Evolutionary conservation across 1,140 invertebrate genomes (phyloP).

Genomic region (Drosophila murphyi): DNA sequence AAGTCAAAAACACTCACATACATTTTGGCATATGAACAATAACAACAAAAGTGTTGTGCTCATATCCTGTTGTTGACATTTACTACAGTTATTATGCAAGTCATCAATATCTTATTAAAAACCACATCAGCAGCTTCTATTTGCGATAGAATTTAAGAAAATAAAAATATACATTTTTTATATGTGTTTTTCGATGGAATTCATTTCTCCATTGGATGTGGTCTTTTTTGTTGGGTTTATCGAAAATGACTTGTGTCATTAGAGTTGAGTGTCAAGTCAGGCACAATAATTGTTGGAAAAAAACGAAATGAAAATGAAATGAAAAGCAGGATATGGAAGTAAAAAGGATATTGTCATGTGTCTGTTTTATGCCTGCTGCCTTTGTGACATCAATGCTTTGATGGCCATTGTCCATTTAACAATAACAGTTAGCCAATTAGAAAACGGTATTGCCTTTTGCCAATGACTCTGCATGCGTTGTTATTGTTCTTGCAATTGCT

Average conservation of each 20-base stretch:
- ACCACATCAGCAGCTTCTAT: conserved; percentile 1
- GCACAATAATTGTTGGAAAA: conserved; percentile 31
- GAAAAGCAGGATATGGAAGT: background rate
- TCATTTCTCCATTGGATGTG: conserved; percentile 3
- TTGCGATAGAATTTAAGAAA: conserved; percentile 9
- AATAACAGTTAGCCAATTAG: conserved; percentile 79
- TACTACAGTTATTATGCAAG: conserved; percentile 9
- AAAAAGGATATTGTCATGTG: conserved; percentile 34
- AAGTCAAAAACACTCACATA: conserved; percentile 24
- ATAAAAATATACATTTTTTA: background rate
- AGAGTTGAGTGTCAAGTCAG: conserved; percentile 28
- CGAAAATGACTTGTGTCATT: conserved; percentile 43
- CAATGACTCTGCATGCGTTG: conserved; percentile 19
- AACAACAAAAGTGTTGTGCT: background rate
- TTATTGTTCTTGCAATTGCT: conserved; percentile 6
- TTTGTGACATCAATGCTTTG: conserved; percentile 26
- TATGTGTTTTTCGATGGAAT: background rate
- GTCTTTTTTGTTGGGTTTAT: conserved; percentile 7
- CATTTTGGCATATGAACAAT: conserved; percentile 1
- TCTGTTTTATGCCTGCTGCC: conserved; percentile 38
- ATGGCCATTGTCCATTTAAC: conserved; percentile 64
- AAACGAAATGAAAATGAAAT: background rate
- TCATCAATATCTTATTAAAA: conserved; percentile 39
- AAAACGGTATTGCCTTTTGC: conserved; percentile 53
- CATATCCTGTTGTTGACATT: conserved; percentile 1